Conservation (phyloP, 2,113 vertebrate genomes). For the Prunella himalayana region DNA sequence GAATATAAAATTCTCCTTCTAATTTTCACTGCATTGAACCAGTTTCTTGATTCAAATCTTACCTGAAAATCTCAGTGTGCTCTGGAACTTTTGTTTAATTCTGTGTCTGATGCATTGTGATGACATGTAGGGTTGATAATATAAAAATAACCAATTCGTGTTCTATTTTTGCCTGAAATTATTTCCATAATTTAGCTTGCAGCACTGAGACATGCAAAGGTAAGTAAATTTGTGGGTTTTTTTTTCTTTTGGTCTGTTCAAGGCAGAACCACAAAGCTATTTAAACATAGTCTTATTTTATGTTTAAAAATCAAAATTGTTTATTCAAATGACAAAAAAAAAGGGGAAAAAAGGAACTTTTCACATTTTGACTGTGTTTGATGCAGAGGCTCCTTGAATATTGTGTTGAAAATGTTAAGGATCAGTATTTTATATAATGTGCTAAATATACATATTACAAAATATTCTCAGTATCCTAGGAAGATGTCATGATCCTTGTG, state of each 20-base stretch:
- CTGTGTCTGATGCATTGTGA: not conserved
- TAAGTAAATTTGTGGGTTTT: not conserved
- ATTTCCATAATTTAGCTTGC: not conserved
- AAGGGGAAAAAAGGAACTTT: not conserved
- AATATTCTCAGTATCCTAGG: not conserved
- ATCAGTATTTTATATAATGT: not conserved
- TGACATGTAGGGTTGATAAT: not conserved
- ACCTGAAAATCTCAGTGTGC: not conserved
- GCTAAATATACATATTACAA: not conserved
- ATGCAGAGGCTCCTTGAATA: not conserved
- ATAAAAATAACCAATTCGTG: not conserved
- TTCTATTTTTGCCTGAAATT: not conserved
- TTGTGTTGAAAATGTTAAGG: not conserved
- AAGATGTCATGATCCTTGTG: not conserved
- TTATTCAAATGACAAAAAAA: not conserved
- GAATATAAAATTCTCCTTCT: not conserved
- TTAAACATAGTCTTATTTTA: not conserved
- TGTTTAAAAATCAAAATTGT: not conserved
- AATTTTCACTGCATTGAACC: not conserved
- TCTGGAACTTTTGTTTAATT: not conserved
- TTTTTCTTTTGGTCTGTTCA: not conserved
- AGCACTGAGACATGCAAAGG: not conserved
- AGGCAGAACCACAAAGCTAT: not conserved
- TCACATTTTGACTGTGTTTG: not conserved
- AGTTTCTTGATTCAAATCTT: not conserved